A percentile compares a stretch with the other conserved stretches of the same genome.
phyloP scores from a whole-genome alignment of 2,113 vertebrate species.

The Leptobrachium leishanense region DNA sequence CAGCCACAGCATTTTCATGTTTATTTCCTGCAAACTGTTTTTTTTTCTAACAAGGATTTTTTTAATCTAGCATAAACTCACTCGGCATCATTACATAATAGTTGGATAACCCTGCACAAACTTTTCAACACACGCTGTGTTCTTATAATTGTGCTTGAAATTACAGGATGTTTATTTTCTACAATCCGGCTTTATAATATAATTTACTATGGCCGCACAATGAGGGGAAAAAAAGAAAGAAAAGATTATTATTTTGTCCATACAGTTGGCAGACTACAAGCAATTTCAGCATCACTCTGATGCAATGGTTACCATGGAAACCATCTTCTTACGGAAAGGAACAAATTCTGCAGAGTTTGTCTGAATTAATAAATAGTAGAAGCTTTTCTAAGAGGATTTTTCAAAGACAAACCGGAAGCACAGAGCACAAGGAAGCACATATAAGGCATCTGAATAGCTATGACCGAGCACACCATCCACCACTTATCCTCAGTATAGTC shows the following conservation, averaged over 20 bases:
- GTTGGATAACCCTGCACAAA: background rate
- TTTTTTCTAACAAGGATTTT: too few relatives aligned
- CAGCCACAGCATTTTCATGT: too few relatives aligned
- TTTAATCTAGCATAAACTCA: too few relatives aligned
- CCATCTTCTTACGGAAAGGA: constrained; percentile 54
- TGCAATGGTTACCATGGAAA: constrained; percentile 71
- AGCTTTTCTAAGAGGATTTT: constrained; percentile 55
- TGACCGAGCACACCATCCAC: constrained; percentile 17
- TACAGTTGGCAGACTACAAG: constrained; percentile 52
- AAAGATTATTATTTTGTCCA: constrained; percentile 41
- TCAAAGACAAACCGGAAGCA: constrained; percentile 57
- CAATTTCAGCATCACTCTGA: constrained; percentile 52
- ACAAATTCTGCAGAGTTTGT: constrained; percentile 41
- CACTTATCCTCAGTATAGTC: background rate
- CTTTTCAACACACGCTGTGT: background rate
- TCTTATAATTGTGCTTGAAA: background rate
- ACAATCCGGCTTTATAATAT: constrained; percentile 43
- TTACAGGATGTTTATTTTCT: constrained; percentile 7
- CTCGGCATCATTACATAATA: background rate
- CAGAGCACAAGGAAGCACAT: constrained; percentile 56
- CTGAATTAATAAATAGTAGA: constrained; percentile 59
- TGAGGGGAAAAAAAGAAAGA: constrained; percentile 54
- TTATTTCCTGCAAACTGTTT: too few relatives aligned
- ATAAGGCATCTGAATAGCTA: constrained; percentile 46
- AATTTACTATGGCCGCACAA: constrained; percentile 66